Conservation (phyloP, 2,113 vertebrate species). For the Oxygymnocypris stewartii region DNA sequence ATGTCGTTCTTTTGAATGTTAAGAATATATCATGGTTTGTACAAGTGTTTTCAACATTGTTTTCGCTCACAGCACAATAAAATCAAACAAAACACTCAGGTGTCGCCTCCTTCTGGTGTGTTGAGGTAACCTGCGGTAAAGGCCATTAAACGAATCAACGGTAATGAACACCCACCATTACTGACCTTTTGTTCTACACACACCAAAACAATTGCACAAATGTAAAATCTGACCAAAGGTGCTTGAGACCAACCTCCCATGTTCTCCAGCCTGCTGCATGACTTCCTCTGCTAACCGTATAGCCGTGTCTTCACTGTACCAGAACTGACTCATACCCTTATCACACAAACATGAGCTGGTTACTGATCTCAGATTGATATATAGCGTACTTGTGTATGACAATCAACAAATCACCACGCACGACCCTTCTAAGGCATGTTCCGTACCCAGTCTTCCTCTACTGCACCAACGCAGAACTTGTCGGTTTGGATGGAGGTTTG, state of each 20-base stretch:
- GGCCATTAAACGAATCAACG: background rate
- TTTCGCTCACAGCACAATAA: background rate
- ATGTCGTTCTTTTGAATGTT: background rate
- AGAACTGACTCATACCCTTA: constrained; percentile 95
- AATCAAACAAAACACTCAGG: background rate
- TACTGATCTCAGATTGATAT: background rate
- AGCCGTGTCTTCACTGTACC: constrained; percentile 91
- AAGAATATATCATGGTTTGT: background rate
- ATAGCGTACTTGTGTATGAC: background rate
- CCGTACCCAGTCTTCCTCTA: constrained; percentile 93
- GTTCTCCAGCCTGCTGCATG: constrained; percentile 78
- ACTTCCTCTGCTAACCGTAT: constrained; percentile 80
- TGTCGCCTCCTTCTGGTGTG: background rate
- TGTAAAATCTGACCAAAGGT: background rate
- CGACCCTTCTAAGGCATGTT: background rate
- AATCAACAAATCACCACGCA: background rate
- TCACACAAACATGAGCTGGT: background rate
- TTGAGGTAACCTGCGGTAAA: too few species aligned
- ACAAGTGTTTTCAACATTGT: background rate
- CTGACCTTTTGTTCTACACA: background rate
- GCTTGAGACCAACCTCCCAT: constrained; percentile 80
- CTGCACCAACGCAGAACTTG: constrained; percentile 77
- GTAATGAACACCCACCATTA: background rate
- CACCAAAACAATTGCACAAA: background rate
- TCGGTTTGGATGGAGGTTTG: constrained; percentile 47